A percentile compares a stretch with the other conserved stretches of the same genome.
These are phyloP conservation scores for Lasioglossum oenotherae DNA, from an alignment of 2,888 invertebrate species.

Conservation along the genomic window DNA sequence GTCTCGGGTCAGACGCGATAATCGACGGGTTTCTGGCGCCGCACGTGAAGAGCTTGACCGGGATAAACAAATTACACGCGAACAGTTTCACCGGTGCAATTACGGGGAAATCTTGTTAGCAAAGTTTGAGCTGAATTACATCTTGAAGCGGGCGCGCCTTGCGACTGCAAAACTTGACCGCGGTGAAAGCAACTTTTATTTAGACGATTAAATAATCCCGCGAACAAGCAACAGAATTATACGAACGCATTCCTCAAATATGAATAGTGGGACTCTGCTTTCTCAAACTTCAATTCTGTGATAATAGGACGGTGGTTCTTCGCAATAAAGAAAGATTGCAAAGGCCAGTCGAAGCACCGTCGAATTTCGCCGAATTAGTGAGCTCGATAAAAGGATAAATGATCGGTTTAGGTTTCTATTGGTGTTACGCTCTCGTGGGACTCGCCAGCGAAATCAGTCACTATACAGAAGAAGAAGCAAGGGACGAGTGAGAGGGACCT, in stretches of 20 bases:
- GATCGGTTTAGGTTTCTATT: constrained; percentile 64
- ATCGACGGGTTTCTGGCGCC: constrained; percentile 64
- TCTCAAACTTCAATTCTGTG: background rate
- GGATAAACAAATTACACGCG: constrained; percentile 82
- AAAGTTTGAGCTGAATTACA: constrained; percentile 71
- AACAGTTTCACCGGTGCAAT: constrained; percentile 82
- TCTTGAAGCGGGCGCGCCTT: constrained; percentile 19
- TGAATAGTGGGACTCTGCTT: background rate
- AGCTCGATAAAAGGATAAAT: constrained; percentile 72
- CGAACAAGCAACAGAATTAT: background rate
- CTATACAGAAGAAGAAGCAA: constrained; percentile 59
- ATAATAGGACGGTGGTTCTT: background rate
- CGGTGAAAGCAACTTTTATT: constrained; percentile 8
- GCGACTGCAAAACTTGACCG: constrained; percentile 8
- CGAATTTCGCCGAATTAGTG: constrained; percentile 30
- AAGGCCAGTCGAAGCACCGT: constrained; percentile 20
- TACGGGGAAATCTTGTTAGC: constrained; percentile 82
- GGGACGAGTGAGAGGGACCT: constrained; percentile 53
- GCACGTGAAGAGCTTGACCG: constrained; percentile 74
- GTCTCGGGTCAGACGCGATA: constrained; percentile 62
- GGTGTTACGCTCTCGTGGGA: constrained; percentile 70
- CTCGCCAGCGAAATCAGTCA: constrained; percentile 68
- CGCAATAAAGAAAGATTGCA: background rate
- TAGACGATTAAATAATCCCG: constrained; percentile 1
- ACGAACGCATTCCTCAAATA: background rate